Evolutionary conservation across 2,113 vertebrate species (phyloP).

Genomic region (Solea senegalensis): DNA sequence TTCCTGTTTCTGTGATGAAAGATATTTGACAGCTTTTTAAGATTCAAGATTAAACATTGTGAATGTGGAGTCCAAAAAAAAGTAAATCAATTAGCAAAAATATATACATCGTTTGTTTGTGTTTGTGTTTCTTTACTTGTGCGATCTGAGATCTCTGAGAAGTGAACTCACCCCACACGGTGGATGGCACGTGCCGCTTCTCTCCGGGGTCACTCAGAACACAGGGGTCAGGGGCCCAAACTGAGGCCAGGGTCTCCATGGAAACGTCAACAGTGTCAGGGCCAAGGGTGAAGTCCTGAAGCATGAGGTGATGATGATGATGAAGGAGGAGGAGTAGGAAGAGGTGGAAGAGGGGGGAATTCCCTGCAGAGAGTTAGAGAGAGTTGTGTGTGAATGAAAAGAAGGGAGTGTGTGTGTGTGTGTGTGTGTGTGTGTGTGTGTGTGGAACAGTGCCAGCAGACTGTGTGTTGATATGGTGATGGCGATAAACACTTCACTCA

Average conservation of each 20-base stretch:
- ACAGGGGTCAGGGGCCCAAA: conserved; percentile 83
- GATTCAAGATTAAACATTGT: too few relatives aligned
- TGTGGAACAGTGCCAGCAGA: background rate
- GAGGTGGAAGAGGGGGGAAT: conserved; percentile 11
- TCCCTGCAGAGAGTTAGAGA: conserved; percentile 30
- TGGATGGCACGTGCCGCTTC: conserved; percentile 69
- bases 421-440: conserved; percentile 25
- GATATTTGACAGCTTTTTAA: too few relatives aligned
- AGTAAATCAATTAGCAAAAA: too few relatives aligned
- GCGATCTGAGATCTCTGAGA: too few relatives aligned
- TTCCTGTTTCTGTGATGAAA: too few relatives aligned
- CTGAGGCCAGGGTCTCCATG: conserved; percentile 89
- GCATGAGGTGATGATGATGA: conserved; percentile 54
- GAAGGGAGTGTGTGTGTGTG: conserved; percentile 14
- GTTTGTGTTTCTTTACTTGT: too few relatives aligned
- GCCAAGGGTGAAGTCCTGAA: conserved; percentile 76
- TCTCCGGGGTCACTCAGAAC: conserved; percentile 78
- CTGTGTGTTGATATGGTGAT: conserved; percentile 58
- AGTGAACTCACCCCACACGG: conserved; percentile 66
- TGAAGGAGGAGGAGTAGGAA: conserved; percentile 22
- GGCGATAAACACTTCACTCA: conserved; percentile 41
- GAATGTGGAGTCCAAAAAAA: too few relatives aligned
- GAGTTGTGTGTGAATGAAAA: conserved; percentile 5
- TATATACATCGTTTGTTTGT: too few relatives aligned
- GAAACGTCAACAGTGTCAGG: conserved; percentile 86